Percentiles rank a stretch among this genome's conserved stretches.
phyloP scores from a whole-genome alignment of 1,140 invertebrate genomes.

The Hestina assimilis region DNA sequence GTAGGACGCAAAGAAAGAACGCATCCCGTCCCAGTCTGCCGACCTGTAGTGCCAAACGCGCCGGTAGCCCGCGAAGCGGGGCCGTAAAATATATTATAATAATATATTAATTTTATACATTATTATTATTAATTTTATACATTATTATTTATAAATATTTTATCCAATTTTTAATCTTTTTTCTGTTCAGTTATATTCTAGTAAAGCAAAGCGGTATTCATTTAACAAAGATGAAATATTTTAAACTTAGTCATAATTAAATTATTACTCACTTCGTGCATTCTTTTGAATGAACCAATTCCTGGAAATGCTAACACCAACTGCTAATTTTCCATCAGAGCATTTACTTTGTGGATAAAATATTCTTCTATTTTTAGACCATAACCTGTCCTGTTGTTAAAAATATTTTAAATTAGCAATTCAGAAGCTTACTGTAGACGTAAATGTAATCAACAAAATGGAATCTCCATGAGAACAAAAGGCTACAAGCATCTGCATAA shows the following conservation, averaged over 20 bases:
- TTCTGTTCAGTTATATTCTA: background rate
- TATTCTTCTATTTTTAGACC: conserved; percentile 57
- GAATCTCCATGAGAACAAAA: too few relatives aligned
- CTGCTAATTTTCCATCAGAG: conserved; percentile 21
- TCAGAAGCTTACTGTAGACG: too few relatives aligned
- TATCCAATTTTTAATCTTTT: background rate
- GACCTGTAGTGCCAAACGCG: too few relatives aligned
- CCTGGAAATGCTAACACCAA: conserved; percentile 57
- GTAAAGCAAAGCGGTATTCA: too few relatives aligned
- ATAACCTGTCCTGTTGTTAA: conserved; percentile 47
- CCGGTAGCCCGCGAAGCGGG: too few relatives aligned
- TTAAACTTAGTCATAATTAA: too few relatives aligned
- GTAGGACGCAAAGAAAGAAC: too few relatives aligned
- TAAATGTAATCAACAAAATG: too few relatives aligned
- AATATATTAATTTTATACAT: conserved; percentile 1
- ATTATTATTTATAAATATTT: background rate
- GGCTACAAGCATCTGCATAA: too few relatives aligned
- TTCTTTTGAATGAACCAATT: conserved; percentile 52
- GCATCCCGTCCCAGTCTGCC: too few relatives aligned
- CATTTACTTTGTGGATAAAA: conserved; percentile 41
- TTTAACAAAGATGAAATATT: too few relatives aligned
- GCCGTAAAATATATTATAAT: too few relatives aligned
- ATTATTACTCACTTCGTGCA: conserved; percentile 19
- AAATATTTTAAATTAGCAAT: background rate
- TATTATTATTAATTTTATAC: background rate